phyloP scores from a whole-genome alignment of 2,113 vertebrate genomes.

The Salminus brasiliensis region DNA sequence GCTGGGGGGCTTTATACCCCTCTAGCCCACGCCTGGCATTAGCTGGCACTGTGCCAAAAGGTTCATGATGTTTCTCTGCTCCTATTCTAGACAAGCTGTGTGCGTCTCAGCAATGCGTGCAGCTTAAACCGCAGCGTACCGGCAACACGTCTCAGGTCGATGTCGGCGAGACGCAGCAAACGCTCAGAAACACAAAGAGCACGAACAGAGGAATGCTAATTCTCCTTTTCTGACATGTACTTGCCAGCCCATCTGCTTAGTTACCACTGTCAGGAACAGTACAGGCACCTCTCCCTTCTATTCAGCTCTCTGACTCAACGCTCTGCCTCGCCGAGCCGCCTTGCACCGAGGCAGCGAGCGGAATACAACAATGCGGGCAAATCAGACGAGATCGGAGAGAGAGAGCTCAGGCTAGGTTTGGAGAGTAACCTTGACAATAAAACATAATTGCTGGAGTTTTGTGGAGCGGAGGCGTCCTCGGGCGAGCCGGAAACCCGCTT shows the following conservation, averaged over 20 bases:
- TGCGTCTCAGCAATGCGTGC: too few relatives aligned
- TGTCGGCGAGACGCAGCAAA: conserved; percentile 41
- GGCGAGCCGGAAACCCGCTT: neutral
- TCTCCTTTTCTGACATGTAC: neutral
- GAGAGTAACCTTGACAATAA: conserved; percentile 1
- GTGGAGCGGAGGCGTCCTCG: neutral
- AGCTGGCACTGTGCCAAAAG: too few relatives aligned
- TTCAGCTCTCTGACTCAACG: neutral
- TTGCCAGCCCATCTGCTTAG: neutral
- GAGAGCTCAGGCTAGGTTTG: neutral
- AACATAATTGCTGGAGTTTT: neutral
- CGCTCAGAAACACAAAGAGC: conserved; percentile 8
- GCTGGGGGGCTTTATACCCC: too few relatives aligned
- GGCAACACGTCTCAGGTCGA: conserved; percentile 64
- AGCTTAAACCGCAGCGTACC: too few relatives aligned
- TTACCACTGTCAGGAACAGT: neutral
- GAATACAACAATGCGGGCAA: neutral
- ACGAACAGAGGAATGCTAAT: neutral
- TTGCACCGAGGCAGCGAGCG: neutral
- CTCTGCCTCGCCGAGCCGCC: neutral
- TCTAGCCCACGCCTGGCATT: too few relatives aligned
- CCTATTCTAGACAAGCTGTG: too few relatives aligned
- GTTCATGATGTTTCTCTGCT: too few relatives aligned
- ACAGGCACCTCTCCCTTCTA: neutral
- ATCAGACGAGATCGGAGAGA: conserved; percentile 18